Percentiles rank a stretch among this genome's conserved stretches.
Evolutionary conservation across 2,797 vertebrate genomes (phyloP).

Genomic region (Propithecus deckenii): DNA sequence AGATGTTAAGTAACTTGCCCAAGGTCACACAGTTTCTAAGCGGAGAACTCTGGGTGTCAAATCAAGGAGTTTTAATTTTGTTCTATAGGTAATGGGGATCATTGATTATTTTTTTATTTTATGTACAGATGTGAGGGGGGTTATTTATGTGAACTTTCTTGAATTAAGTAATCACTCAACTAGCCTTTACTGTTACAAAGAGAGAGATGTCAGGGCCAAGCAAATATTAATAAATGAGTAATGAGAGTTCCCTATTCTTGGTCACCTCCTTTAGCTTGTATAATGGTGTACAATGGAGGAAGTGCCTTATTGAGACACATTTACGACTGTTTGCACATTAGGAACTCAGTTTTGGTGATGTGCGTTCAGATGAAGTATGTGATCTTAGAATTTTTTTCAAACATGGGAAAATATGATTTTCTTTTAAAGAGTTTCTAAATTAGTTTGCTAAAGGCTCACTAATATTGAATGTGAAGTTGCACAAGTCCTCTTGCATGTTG

Average conservation of each 20-base stretch:
- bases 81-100: background rate
- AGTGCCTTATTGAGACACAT: background rate
- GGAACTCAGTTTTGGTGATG: background rate
- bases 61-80: background rate
- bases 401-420: background rate
- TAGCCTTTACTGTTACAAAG: background rate
- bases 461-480: background rate
- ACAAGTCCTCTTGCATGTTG: background rate
- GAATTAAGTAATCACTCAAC: background rate
- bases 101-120: background rate
- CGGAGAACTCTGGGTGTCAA: background rate
- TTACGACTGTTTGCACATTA: background rate
- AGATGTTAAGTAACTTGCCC: background rate
- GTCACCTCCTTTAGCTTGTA: background rate
- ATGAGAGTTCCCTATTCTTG: background rate
- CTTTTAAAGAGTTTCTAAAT: background rate
- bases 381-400: background rate
- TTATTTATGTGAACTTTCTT: background rate
- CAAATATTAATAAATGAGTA: background rate
- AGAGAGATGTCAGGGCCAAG: background rate
- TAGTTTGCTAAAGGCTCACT: background rate
- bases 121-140: background rate
- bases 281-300: background rate
- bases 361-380: background rate
- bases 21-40: background rate